Percentiles rank a stretch among this genome's conserved stretches.
Conservation (phyloP, 2,888 invertebrate genomes). For the Cotesia congregata region DNA sequence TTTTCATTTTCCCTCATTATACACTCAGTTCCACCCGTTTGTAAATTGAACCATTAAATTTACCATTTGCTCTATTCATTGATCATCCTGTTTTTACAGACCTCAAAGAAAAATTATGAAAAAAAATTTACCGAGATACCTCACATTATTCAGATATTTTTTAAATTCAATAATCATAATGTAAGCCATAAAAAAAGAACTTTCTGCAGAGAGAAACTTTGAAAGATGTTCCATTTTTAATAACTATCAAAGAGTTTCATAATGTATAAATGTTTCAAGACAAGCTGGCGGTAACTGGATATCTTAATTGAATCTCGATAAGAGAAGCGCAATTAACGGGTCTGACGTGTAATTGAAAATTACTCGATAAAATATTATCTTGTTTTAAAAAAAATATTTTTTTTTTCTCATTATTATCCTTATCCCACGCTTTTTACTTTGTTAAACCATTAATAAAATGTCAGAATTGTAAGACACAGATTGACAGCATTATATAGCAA, state of each 20-base stretch:
- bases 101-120: background rate
- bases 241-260: background rate
- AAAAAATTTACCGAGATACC: background rate
- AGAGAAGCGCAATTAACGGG: constrained; percentile 35
- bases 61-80: background rate
- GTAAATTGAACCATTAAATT: background rate
- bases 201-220: background rate
- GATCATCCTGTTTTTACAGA: background rate
- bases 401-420: constrained; percentile 12
- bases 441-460: background rate
- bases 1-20: background rate
- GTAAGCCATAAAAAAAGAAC: background rate
- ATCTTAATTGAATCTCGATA: constrained; percentile 38
- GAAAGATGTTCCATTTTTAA: constrained; percentile 18
- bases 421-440: background rate
- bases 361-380: background rate
- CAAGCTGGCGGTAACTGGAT: constrained; percentile 34
- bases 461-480: background rate
- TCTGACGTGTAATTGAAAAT: constrained; percentile 32
- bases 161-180: background rate
- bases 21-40: background rate
- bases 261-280: constrained; percentile 10
- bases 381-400: background rate
- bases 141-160: background rate
- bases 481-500: background rate